These are phyloP conservation scores for Toxotes jaculatrix DNA, from an alignment of 2,113 vertebrate species.

Conservation along the genomic window DNA sequence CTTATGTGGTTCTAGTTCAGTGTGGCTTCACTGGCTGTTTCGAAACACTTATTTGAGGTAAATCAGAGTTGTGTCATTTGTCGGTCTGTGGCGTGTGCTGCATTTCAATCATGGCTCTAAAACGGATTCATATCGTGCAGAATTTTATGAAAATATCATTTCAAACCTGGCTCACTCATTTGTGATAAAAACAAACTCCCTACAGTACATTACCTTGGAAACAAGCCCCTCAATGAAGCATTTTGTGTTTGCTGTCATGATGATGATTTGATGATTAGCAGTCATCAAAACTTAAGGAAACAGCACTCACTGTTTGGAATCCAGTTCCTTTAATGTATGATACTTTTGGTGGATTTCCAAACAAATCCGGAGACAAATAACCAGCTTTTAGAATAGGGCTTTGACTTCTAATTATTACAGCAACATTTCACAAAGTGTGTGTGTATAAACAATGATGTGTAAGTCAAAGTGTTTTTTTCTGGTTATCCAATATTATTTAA, in stretches of 20 bases:
- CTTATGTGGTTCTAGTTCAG: neutral
- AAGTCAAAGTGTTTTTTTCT: neutral
- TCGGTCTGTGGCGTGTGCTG: neutral
- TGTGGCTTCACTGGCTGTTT: neutral
- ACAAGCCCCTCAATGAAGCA: slow-evolving; percentile 37
- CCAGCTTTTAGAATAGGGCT: neutral
- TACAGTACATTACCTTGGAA: slow-evolving; percentile 52
- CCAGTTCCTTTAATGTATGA: neutral
- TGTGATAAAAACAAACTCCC: slow-evolving; percentile 41
- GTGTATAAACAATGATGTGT: neutral
- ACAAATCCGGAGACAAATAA: neutral
- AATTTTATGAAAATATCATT: slow-evolving; percentile 25
- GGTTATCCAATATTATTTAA: neutral
- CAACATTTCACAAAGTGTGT: neutral
- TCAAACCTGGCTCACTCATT: slow-evolving; percentile 25
- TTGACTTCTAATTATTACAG: neutral
- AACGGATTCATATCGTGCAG: slow-evolving; percentile 28
- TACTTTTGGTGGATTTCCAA: neutral
- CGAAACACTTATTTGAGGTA: slow-evolving; percentile 8
- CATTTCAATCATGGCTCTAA: slow-evolving; percentile 17
- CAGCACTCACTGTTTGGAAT: neutral
- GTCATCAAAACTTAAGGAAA: slow-evolving; percentile 24
- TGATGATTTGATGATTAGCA: slow-evolving; percentile 39
- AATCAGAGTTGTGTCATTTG: neutral
- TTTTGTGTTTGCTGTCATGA: slow-evolving; percentile 26